These are phyloP conservation scores for Cryptus viduatorius DNA, from an alignment of 2,888 invertebrate genomes.

Conservation along the genomic window DNA sequence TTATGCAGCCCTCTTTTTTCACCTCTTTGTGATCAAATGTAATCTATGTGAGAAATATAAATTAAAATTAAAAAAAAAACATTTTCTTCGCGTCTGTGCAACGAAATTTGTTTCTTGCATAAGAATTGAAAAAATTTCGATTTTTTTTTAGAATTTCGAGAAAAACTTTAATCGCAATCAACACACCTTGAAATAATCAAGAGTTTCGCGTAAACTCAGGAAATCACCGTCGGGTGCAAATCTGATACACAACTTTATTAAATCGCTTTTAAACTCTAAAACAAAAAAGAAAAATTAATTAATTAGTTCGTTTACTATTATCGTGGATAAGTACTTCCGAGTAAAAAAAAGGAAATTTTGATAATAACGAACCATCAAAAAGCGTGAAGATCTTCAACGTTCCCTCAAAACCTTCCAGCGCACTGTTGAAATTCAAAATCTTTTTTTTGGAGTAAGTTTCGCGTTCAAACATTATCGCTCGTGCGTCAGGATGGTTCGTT, in stretches of 20 bases:
- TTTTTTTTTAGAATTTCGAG: no score
- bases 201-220: constrained; percentile 90
- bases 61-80: not conserved
- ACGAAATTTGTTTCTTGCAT: no score
- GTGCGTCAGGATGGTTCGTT: constrained; percentile 94
- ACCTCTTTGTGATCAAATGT: constrained; percentile 96
- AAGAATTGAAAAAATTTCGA: no score
- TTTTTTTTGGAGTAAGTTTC: constrained; percentile 95
- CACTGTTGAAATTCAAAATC: constrained; percentile 93
- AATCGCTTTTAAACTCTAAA: constrained; percentile 77
- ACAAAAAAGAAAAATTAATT: constrained; percentile 39
- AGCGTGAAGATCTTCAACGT: constrained; percentile 88
- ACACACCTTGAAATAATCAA: constrained; percentile 93
- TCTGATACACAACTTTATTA: constrained; percentile 84
- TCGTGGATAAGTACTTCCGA: not conserved
- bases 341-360: constrained; percentile 75
- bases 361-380: constrained; percentile 86
- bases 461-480: constrained; percentile 97
- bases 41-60: constrained; percentile 86
- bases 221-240: constrained; percentile 89
- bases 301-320: constrained; percentile 14
- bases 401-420: constrained; percentile 93
- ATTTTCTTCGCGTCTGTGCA: no score
- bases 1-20: constrained; percentile 94
- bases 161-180: not conserved